Base-by-base conservation (phyloP, 2,888 invertebrate genomes). In the Cryptocheilus praepositus region DNA sequence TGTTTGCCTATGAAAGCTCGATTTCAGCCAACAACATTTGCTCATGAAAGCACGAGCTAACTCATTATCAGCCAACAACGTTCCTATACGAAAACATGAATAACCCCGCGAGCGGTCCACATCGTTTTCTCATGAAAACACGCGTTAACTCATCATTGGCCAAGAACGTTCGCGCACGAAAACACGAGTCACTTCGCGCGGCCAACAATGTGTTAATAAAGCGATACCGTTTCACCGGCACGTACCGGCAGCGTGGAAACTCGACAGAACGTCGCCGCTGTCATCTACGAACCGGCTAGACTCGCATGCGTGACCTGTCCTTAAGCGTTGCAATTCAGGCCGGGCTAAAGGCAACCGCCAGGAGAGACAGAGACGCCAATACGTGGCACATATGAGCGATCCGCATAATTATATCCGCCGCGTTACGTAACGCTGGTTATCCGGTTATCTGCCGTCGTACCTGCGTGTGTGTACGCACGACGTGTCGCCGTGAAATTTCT, bases 291-390 rank as follows among this genome's bases (percentile, higher is more conserved):
- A 76, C 76, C 70, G 69, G 67, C 74, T 62, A 64, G 59, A 65
- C 71, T 71, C 76, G 59, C 70, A 73, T 74, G 83, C 81, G 80
- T 81, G 80, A 80, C 75, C 75, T 65, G 76, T 73, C 69, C 67
- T 67, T 54, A 70, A 70, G 58, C 53, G 57, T 60, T 44, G 56
- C 76, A 74, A 78, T 71, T 58, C 76, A 68, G 69, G 67, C 65
- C 74, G 79, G 81, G 81, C 79, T 81, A 81, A 81, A 81, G 83
- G 81, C 81, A 85, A 84, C 84, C 83, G 83, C 82, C 81, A 82
- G 75, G 64, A 76, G 65, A 71, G 77, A 70, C 63, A 72, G 21
- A 5, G 49, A 5, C n/a, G 49, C 49, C 8, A 13, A 5, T 5
- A 71, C 59, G 66, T 59, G 60, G 52, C 66, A 44, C 22, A 55